These are phyloP conservation scores for Plectrocnemia conspersa DNA, from an alignment of 1,140 invertebrate genomes.

Conservation along the genomic window DNA sequence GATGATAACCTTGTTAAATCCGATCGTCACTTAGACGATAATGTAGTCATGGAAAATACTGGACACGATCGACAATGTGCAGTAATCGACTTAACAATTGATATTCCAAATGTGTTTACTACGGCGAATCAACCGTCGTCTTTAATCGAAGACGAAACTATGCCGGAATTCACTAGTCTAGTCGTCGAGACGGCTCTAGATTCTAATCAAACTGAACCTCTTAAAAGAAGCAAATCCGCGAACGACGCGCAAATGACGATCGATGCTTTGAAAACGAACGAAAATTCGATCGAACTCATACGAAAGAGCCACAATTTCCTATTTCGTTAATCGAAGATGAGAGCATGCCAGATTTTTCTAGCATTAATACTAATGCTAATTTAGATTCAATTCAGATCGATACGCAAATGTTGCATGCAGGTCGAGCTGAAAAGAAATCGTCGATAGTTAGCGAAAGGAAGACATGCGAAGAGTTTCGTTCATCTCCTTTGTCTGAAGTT, in stretches of 20 bases:
- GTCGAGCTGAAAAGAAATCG: no score
- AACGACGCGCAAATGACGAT: no score
- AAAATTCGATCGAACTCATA: no score
- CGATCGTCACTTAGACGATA: not conserved
- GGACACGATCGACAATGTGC: not conserved
- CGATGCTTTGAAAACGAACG: no score
- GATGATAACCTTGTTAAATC: slow-evolving; percentile 28
- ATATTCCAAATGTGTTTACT: not conserved
- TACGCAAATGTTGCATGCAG: no score
- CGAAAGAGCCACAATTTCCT: no score
- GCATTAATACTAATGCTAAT: not conserved
- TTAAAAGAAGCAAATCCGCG: no score
- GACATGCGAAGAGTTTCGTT: no score
- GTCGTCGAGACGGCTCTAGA: slow-evolving; percentile 11
- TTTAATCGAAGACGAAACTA: slow-evolving; percentile 23
- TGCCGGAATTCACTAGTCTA: slow-evolving; percentile 14
- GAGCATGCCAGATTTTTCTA: slow-evolving; percentile 1
- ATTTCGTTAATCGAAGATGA: slow-evolving; percentile 12
- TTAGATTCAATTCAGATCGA: not conserved
- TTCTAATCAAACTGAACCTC: no score
- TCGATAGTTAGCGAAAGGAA: slow-evolving; percentile 3
- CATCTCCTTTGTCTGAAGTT: not conserved
- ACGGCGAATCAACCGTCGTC: not conserved
- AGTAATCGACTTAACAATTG: slow-evolving; percentile 6
- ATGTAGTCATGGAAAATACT: not conserved